Conservation (phyloP, 2,113 vertebrate genomes). For the Zosterops pallidus region DNA sequence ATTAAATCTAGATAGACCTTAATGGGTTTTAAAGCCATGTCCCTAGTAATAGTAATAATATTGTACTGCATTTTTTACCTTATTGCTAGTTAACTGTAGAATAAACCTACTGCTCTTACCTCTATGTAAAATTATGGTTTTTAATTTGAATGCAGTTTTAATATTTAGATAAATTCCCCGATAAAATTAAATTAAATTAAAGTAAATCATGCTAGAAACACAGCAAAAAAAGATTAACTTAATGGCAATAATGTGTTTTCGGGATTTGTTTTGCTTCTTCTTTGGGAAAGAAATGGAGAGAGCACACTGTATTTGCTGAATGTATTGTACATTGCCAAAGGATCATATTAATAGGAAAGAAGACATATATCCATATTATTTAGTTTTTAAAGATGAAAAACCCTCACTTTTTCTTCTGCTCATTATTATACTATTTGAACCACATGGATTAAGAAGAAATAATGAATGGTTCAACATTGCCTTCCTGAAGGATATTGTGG, state of each 20-base stretch:
- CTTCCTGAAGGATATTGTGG: neutral
- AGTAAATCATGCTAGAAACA: neutral
- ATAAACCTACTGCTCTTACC: neutral
- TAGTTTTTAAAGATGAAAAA: neutral
- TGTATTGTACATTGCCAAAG: neutral
- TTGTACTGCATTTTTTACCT: neutral
- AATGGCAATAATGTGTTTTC: neutral
- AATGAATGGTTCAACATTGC: neutral
- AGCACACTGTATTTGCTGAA: neutral
- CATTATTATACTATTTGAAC: neutral
- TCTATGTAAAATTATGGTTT: neutral
- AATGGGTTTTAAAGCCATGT: neutral
- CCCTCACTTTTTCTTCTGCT: neutral
- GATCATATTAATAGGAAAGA: neutral
- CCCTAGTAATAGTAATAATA: neutral
- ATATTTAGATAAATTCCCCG: neutral
- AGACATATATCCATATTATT: neutral
- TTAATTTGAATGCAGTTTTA: neutral
- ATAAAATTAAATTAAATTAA: neutral
- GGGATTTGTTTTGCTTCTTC: neutral
- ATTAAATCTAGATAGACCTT: neutral
- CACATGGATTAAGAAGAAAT: neutral
- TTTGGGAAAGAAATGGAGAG: neutral
- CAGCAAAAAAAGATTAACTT: neutral
- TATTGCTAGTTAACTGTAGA: neutral